phyloP scores from a whole-genome alignment of 2,113 vertebrate genomes.

The Lophura nycthemera region DNA sequence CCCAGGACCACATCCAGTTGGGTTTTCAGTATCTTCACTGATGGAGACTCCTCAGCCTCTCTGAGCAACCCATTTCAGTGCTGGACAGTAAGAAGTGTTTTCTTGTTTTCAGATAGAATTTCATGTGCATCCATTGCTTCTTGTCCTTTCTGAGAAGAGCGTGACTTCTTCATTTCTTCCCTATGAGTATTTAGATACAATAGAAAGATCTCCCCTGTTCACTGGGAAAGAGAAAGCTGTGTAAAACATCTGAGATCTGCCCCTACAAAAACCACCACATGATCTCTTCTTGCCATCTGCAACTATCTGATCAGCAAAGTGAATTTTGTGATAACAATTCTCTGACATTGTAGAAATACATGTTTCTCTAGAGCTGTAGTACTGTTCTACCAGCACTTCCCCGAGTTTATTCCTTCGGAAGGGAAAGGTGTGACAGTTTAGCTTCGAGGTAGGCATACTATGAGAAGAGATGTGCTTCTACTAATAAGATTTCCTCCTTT shows the following conservation, averaged over 20 bases:
- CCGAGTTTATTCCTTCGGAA: background rate
- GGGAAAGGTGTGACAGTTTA: background rate
- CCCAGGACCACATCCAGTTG: background rate
- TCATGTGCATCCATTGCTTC: background rate
- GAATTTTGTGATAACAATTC: background rate
- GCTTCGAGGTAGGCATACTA: background rate
- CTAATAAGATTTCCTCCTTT: background rate
- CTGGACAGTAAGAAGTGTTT: background rate
- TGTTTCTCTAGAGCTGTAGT: background rate
- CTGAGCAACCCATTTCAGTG: background rate
- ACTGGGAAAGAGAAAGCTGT: background rate
- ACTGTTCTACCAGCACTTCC: background rate
- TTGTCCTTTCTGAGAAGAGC: background rate
- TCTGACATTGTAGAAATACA: background rate
- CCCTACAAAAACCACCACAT: background rate
- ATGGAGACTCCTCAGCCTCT: background rate
- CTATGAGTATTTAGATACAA: background rate
- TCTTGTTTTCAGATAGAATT: background rate
- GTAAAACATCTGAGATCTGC: background rate
- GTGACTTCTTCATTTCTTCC: background rate
- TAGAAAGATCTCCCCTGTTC: background rate
- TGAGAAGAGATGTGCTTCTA: background rate
- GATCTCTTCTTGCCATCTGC: background rate
- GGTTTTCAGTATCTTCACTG: background rate
- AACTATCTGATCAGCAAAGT: background rate